phyloP scores from a whole-genome alignment of 2,797 vertebrate genomes.

The Eurystomus glaucurus region DNA sequence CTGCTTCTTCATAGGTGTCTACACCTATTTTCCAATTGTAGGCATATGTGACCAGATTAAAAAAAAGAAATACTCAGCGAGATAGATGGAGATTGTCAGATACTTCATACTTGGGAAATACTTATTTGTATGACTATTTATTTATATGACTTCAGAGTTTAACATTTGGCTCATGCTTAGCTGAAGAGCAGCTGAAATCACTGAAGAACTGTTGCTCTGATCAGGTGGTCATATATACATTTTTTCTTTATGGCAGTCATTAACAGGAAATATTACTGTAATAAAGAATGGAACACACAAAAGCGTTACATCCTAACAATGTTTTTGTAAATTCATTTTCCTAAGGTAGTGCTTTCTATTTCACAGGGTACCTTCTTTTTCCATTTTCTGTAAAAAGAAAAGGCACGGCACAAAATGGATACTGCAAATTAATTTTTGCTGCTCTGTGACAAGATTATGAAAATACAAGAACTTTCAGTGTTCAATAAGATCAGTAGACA shows the following conservation, averaged over 20 bases:
- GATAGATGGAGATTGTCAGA: background rate
- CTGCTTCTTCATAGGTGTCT: background rate
- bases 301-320: background rate
- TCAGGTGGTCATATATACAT: background rate
- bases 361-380: background rate
- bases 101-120: background rate
- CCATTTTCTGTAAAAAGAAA: background rate
- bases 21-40: background rate
- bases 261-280: background rate
- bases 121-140: background rate
- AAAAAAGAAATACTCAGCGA: background rate
- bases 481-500: background rate
- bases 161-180: conserved; percentile 1
- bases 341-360: background rate
- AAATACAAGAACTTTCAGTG: background rate
- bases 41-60: background rate
- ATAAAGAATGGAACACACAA: background rate
- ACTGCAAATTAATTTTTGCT: background rate
- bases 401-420: background rate
- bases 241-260: background rate
- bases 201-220: conserved; percentile 11
- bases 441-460: background rate
- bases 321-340: background rate
- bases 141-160: background rate
- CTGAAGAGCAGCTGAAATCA: background rate